Evolutionary conservation across 2,888 invertebrate genomes (phyloP).

Genomic region (Halictus ligatus): DNA sequence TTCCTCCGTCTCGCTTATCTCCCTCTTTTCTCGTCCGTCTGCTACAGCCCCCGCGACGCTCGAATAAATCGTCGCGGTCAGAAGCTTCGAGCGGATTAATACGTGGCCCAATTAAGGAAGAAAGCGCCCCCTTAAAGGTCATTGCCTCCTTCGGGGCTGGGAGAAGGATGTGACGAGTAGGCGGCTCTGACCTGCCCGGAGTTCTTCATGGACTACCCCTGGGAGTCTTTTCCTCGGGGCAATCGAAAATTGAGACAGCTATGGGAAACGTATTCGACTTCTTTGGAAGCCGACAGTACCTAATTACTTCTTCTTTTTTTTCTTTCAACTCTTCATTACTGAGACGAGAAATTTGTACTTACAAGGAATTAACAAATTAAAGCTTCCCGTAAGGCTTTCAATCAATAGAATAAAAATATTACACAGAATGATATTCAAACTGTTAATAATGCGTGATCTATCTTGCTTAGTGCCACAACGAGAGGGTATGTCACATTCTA

Average conservation of each 20-base stretch:
- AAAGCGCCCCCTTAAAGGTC: conserved; percentile 66
- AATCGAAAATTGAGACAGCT: not conserved
- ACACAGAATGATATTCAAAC: too few relatives aligned
- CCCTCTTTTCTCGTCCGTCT: conserved; percentile 33
- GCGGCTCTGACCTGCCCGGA: not conserved
- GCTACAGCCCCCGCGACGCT: conserved; percentile 8
- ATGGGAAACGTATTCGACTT: not conserved
- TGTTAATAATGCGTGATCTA: too few relatives aligned
- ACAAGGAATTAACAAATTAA: too few relatives aligned
- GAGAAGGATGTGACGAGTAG: conserved; percentile 48
- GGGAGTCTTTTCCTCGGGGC: not conserved
- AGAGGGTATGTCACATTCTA: too few relatives aligned
- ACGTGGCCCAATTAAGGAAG: conserved; percentile 74
- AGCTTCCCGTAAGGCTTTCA: too few relatives aligned
- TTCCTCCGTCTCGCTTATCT: conserved; percentile 60
- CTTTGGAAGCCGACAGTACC: too few relatives aligned
- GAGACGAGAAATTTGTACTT: too few relatives aligned
- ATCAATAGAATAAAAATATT: too few relatives aligned
- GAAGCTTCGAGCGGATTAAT: conserved; percentile 71
- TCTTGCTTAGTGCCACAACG: too few relatives aligned
- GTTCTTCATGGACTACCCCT: not conserved
- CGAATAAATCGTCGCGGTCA: conserved; percentile 73
- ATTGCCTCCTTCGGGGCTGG: conserved; percentile 18
- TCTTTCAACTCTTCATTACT: too few relatives aligned
- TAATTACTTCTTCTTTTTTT: too few relatives aligned